phyloP scores from a whole-genome alignment of 2,113 vertebrate species.

The Pseudorasbora parva region DNA sequence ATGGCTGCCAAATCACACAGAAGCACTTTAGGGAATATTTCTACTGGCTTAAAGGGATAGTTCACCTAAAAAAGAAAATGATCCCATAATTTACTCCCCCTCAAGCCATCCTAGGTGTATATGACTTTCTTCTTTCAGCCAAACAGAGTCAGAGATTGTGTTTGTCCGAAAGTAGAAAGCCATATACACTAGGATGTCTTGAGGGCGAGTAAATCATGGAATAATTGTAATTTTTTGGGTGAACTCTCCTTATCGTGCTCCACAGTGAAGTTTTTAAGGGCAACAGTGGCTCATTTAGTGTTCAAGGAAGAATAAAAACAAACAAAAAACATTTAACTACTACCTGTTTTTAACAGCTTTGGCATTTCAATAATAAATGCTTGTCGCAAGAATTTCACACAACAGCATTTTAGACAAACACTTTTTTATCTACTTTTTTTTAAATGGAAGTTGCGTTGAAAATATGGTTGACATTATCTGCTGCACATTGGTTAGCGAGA shows the following conservation, averaged over 20 bases:
- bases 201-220: too few species aligned
- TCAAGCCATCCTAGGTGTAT: too few species aligned
- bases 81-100: too few species aligned
- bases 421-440: neutral
- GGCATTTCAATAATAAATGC: neutral
- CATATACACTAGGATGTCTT: too few species aligned
- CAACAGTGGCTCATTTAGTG: neutral
- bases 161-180: too few species aligned
- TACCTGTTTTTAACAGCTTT: neutral
- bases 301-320: neutral
- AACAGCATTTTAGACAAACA: neutral
- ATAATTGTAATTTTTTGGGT: too few species aligned
- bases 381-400: neutral
- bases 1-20: neutral
- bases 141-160: too few species aligned
- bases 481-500: neutral
- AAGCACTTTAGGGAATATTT: conserved; percentile 11
- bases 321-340: neutral
- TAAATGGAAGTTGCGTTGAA: too few species aligned
- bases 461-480: neutral
- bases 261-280: neutral
- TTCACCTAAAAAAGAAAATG: too few species aligned
- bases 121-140: too few species aligned
- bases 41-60: neutral
- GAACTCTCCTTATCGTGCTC: neutral